Evolutionary conservation across 2,797 vertebrate species (phyloP).

Genomic region (Centroberyx gerrardi): DNA sequence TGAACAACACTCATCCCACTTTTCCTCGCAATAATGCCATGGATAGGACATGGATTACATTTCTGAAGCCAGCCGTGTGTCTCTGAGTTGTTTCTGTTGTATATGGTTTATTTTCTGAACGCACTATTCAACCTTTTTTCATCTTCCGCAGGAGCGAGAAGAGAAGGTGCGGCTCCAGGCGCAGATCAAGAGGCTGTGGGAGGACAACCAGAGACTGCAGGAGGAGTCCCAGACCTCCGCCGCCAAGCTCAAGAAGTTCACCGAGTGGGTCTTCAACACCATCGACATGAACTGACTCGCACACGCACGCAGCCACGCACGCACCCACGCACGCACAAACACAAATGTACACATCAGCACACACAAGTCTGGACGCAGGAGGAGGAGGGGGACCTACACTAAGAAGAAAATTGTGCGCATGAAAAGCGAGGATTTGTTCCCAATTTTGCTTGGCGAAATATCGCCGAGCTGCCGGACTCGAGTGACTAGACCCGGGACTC

Average conservation of each 20-base stretch:
- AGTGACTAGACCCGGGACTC: constrained; percentile 1
- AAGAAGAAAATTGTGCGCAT: background rate
- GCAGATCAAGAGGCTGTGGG: constrained; percentile 95
- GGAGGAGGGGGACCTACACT: constrained; percentile 13
- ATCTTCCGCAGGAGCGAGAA: constrained; percentile 90
- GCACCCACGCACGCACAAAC: background rate
- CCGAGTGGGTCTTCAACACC: constrained; percentile 99
- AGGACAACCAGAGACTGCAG: constrained; percentile 96
- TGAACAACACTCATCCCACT: no score
- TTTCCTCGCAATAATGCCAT: no score
- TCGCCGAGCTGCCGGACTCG: background rate
- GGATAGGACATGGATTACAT: no score
- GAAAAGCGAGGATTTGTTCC: constrained; percentile 18
- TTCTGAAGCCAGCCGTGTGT: no score
- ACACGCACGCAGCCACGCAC: constrained; percentile 6
- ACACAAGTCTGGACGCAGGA: constrained; percentile 23
- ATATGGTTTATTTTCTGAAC: no score
- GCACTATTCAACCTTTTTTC: background rate
- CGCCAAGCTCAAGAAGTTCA: constrained; percentile 98
- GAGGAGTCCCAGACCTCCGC: constrained; percentile 97
- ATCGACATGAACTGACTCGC: constrained; percentile 95
- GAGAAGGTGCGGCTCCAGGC: constrained; percentile 94
- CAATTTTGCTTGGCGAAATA: background rate
- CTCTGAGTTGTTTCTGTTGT: no score
- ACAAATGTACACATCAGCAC: constrained; percentile 29